A percentile compares a stretch with the other conserved stretches of the same genome.
phyloP scores from a whole-genome alignment of 2,113 vertebrate species.

The Callionymus lyra region DNA sequence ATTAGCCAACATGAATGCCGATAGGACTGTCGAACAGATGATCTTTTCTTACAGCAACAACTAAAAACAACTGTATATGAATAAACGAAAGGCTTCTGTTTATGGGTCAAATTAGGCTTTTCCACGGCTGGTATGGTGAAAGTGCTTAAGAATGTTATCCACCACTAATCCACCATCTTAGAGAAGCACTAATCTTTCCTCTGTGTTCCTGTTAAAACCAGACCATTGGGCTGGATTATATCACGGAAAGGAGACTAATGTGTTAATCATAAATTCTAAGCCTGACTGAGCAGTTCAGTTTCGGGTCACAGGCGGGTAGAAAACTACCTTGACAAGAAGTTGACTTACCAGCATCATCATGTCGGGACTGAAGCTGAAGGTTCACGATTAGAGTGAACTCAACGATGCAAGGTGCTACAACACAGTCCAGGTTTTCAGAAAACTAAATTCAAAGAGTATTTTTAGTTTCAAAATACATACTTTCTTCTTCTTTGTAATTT shows the following conservation, averaged over 20 bases:
- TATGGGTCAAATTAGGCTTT: too few relatives aligned
- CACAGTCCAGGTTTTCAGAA: too few relatives aligned
- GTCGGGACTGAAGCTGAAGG: slow-evolving; percentile 40
- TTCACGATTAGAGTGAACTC: too few relatives aligned
- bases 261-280: slow-evolving; percentile 58
- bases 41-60: background rate
- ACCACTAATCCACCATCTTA: slow-evolving; percentile 34
- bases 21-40: slow-evolving; percentile 4
- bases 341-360: slow-evolving; percentile 24
- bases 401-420: too few relatives aligned
- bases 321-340: slow-evolving; percentile 41
- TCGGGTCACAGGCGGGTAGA: slow-evolving; percentile 38
- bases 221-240: slow-evolving; percentile 46
- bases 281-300: slow-evolving; percentile 46
- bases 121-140: slow-evolving; percentile 17
- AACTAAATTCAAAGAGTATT: too few relatives aligned
- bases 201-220: slow-evolving; percentile 49
- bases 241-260: slow-evolving; percentile 41
- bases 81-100: too few relatives aligned
- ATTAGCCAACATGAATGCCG: slow-evolving; percentile 17
- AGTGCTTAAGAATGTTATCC: slow-evolving; percentile 37
- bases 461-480: too few relatives aligned
- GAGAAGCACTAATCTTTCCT: slow-evolving; percentile 40
- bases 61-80: too few relatives aligned
- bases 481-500: too few relatives aligned